phyloP scores from a whole-genome alignment of 2,797 vertebrate genomes.

The Rhinichthys osculus region DNA sequence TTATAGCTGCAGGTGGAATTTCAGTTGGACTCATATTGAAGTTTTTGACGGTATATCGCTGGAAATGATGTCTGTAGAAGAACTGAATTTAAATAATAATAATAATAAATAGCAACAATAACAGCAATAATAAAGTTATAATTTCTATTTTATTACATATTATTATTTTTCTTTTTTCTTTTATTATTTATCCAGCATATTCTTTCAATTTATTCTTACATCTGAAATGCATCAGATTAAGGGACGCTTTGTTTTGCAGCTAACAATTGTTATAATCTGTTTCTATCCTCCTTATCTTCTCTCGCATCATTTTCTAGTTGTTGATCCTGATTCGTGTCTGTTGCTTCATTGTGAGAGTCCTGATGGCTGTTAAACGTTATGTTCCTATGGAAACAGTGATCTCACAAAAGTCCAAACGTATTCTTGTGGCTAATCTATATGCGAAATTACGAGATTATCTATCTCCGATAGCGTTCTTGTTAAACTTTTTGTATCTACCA shows the following conservation, averaged over 20 bases:
- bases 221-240: background rate
- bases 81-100: background rate
- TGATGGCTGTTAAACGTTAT: slow-evolving; percentile 63
- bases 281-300: background rate
- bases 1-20: background rate
- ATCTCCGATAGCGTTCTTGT: slow-evolving; percentile 55
- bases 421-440: slow-evolving; percentile 64
- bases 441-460: slow-evolving; percentile 56
- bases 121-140: background rate
- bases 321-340: slow-evolving; percentile 17
- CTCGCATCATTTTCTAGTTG: slow-evolving; percentile 4
- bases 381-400: slow-evolving; percentile 79
- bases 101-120: background rate
- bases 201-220: background rate
- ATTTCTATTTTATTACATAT: background rate
- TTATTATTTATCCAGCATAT: background rate
- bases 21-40: background rate
- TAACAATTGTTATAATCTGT: background rate
- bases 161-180: background rate
- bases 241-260: background rate
- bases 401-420: slow-evolving; percentile 67
- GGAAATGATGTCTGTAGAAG: background rate
- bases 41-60: background rate
- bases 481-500: slow-evolving; percentile 55
- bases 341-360: slow-evolving; percentile 62